Evolutionary conservation across 2,888 invertebrate species (phyloP).

Genomic region (Epistrophella euchroma): DNA sequence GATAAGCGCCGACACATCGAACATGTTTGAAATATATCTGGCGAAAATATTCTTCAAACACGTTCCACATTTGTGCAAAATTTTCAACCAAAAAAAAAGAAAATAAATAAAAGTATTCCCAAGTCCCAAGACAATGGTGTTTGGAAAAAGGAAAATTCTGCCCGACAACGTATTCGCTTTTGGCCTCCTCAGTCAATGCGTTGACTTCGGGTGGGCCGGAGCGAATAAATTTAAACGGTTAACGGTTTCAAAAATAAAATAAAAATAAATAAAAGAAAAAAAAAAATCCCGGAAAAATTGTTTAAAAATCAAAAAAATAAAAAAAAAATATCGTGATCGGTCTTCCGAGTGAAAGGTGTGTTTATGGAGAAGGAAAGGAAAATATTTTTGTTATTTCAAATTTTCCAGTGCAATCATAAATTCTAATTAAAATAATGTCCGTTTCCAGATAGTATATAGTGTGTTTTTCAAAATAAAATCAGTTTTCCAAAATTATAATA

Average conservation of each 20-base stretch:
- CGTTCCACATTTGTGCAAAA: slow-evolving; percentile 60
- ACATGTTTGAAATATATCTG: slow-evolving; percentile 55
- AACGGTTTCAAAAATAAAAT: slow-evolving; percentile 16
- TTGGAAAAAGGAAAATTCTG: slow-evolving; percentile 53
- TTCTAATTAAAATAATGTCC: slow-evolving; percentile 38
- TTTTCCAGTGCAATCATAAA: slow-evolving; percentile 38
- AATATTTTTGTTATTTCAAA: slow-evolving; percentile 30
- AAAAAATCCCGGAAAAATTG: slow-evolving; percentile 28
- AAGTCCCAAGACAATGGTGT: slow-evolving; percentile 29
- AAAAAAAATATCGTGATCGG: slow-evolving; percentile 35
- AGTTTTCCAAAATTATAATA: slow-evolving; percentile 6
- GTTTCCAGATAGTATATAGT: slow-evolving; percentile 40
- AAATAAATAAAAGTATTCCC: neutral
- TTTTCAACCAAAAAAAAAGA: slow-evolving; percentile 46
- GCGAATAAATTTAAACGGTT: slow-evolving; percentile 38
- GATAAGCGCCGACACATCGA: slow-evolving; percentile 66
- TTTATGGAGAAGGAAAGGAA: slow-evolving; percentile 19
- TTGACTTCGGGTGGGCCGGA: slow-evolving; percentile 78
- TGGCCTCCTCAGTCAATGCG: slow-evolving; percentile 79
- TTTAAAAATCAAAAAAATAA: neutral
- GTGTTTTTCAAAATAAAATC: slow-evolving; percentile 30
- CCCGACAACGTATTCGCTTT: slow-evolving; percentile 47
- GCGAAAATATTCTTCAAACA: slow-evolving; percentile 40
- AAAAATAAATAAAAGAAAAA: slow-evolving; percentile 21
- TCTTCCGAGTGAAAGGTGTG: slow-evolving; percentile 38